phyloP scores from a whole-genome alignment of 2,888 invertebrate genomes.

The Oscheius sp. region DNA sequence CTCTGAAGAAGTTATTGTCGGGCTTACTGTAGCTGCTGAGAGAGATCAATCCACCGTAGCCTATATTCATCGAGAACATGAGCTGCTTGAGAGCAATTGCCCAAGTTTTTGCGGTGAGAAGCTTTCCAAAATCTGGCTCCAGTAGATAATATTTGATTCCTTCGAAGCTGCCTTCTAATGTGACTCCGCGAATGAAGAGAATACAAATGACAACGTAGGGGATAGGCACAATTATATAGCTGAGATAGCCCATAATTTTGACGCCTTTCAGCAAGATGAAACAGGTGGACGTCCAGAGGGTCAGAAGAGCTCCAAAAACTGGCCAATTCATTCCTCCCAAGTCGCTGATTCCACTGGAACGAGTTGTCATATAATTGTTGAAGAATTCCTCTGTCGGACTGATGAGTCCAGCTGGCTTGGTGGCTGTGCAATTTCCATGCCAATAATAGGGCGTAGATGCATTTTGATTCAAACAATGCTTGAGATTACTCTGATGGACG shows the following conservation, averaged over 20 bases:
- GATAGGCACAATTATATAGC: constrained; percentile 55
- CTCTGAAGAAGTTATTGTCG: constrained; percentile 58
- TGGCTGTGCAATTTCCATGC: background rate
- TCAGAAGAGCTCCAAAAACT: constrained; percentile 34
- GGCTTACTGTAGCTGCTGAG: constrained; percentile 60
- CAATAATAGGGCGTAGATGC: background rate
- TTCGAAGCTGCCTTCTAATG: constrained; percentile 53
- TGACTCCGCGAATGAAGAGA: constrained; percentile 61
- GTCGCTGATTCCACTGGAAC: constrained; percentile 45
- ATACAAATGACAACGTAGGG: constrained; percentile 63
- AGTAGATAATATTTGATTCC: constrained; percentile 62
- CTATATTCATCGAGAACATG: constrained; percentile 64
- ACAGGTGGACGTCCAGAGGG: constrained; percentile 53
- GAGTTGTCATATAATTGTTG: constrained; percentile 55
- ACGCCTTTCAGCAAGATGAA: constrained; percentile 62
- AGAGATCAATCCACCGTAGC: constrained; percentile 61
- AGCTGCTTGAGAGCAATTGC: constrained; percentile 61
- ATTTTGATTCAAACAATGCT: background rate
- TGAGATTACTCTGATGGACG: background rate
- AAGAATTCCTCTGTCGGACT: constrained; percentile 27
- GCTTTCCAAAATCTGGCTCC: constrained; percentile 54
- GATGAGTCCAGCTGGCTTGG: too few relatives aligned
- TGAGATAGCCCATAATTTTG: constrained; percentile 51
- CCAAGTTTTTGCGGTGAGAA: constrained; percentile 50
- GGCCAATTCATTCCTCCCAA: constrained; percentile 53